Conservation (phyloP, 2,113 vertebrate genomes). For the Elephas maximus region DNA sequence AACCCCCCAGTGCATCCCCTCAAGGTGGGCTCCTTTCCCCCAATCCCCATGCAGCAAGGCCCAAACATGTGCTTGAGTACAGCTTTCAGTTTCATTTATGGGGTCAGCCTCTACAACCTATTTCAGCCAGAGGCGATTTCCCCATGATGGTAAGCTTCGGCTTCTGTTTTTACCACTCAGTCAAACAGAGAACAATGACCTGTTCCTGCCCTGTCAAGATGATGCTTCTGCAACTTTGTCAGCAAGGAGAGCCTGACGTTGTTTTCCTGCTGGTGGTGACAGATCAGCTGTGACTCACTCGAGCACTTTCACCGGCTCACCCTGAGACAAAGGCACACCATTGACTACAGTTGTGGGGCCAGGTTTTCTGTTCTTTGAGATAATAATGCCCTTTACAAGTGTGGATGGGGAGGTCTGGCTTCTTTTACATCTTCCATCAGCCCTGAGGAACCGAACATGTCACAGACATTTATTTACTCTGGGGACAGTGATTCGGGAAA, state of each 20-base stretch:
- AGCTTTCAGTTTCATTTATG: background rate
- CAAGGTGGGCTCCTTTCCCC: background rate
- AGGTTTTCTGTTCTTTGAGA: background rate
- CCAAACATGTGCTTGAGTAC: background rate
- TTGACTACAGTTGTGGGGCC: background rate
- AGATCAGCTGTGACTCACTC: conserved; percentile 25
- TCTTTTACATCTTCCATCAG: background rate
- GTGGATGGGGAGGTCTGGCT: background rate
- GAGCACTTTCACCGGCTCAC: background rate
- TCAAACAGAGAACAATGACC: background rate
- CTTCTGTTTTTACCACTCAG: background rate
- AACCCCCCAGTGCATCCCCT: background rate
- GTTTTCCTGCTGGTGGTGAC: background rate
- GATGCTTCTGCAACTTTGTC: background rate
- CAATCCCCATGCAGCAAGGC: background rate
- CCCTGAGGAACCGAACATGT: background rate
- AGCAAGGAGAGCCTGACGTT: background rate
- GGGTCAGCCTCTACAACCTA: background rate
- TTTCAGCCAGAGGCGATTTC: background rate
- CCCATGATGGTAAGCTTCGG: background rate
- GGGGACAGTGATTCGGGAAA: background rate
- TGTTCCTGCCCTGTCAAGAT: background rate
- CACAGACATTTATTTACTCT: background rate
- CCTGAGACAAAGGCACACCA: background rate
- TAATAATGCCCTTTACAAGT: background rate